phyloP scores from a whole-genome alignment of 2,797 vertebrate genomes.

The Helarctos malayanus region DNA sequence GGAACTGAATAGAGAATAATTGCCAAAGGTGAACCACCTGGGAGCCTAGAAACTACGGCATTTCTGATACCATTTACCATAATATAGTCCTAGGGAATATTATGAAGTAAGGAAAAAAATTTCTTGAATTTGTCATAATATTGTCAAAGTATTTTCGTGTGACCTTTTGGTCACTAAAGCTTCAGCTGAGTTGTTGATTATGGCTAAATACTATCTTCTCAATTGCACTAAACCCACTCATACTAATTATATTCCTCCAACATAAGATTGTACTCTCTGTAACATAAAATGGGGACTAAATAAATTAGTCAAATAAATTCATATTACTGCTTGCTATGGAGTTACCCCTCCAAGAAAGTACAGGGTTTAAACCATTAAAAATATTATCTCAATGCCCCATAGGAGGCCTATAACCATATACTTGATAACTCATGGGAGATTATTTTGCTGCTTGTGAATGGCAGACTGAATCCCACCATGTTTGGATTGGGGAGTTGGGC shows the following conservation, averaged over 20 bases:
- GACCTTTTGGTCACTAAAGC: background rate
- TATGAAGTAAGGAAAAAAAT: background rate
- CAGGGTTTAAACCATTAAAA: background rate
- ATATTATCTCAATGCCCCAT: background rate
- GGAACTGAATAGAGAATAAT: background rate
- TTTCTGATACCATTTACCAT: background rate
- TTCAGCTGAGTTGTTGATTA: background rate
- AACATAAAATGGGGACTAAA: background rate
- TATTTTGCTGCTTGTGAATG: background rate
- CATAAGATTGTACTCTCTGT: background rate
- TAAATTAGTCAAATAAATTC: background rate
- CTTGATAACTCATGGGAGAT: background rate
- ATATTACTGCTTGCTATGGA: background rate
- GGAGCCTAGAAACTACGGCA: background rate
- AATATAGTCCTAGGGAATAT: background rate
- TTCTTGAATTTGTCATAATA: background rate
- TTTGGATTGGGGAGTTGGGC: background rate
- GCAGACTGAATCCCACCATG: background rate
- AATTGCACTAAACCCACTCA: background rate
- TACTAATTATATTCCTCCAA: background rate
- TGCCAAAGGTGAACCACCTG: background rate
- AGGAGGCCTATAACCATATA: background rate
- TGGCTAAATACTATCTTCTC: background rate
- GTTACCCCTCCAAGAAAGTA: background rate
- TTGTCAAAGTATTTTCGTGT: background rate